Evolutionary conservation across 1,140 invertebrate species (phyloP), one percentile per base, ranked within the genome.

Genomic region (Caerostris darwini): DNA sequence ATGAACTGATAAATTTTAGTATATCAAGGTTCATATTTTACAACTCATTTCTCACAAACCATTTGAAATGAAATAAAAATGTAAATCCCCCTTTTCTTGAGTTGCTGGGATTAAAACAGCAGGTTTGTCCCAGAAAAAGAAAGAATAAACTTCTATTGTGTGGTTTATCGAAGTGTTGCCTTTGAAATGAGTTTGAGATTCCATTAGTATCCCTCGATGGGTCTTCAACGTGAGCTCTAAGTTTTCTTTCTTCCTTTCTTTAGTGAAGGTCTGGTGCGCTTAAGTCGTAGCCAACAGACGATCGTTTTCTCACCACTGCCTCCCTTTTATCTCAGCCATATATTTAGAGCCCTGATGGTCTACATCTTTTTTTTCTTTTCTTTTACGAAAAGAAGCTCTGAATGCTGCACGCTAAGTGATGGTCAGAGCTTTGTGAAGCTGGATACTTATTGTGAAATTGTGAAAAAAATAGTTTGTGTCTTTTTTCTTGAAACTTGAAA

Each of bases 251-350:
- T 58, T 34, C 7, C 56, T 83, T 81, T 81, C 71, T 81, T 81
- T 50, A 81, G 71, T 34, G n/a, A 77, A 12, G 10, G 19, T 71
- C 7, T 71, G 67, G 3, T 34, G 19, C 3, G 19, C 64, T 67
- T 67, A 67, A 34, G 34, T 7, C 67, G 19, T 12, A 34, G 56
- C 82, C 82, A 85, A 85, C 82, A 85, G 82, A 17, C 82, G 82
- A 85, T 57, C 54, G 6, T 58, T 85, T 85, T 85, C 82, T 59
- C 82, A 85, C 54, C 54, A 85, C 57, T 59, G 7, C 19, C 10
- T 85, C 57, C 7, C 57, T 85, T 85, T 85, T 85, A 58, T 85
- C 82, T 85, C 17, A 19, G 82, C 54, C 58, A 57, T 85, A 85
- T 85, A 85, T 85, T 85, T 85, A 57, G 14, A 17, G 7, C n/a